A percentile compares a stretch with the other conserved stretches of the same genome.
Conservation (phyloP, 2,113 vertebrate genomes). For the Hirundichthys speculiger region DNA sequence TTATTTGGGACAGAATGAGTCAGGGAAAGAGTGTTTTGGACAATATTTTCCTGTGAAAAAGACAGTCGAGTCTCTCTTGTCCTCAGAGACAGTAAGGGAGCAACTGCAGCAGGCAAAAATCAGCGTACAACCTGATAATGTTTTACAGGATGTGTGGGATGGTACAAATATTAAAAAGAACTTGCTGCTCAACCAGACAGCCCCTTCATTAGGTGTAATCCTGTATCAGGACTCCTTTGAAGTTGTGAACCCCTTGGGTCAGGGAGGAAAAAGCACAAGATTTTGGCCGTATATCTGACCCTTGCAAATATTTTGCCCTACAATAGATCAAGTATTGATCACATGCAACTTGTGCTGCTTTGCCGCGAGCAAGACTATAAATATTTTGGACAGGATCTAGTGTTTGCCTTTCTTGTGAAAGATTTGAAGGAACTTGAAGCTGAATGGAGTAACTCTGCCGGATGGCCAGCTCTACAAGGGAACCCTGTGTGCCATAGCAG, state of each 20-base stretch:
- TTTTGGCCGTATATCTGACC: slow-evolving; percentile 5
- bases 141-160: not conserved
- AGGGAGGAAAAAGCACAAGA: slow-evolving; percentile 11
- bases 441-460: not conserved
- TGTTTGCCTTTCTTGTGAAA: not conserved
- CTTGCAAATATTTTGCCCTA: too few species aligned
- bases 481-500: not conserved
- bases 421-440: not conserved
- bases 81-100: not conserved
- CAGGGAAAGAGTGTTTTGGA: not conserved
- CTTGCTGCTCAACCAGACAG: not conserved
- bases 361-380: too few species aligned
- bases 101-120: not conserved
- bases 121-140: too few species aligned
- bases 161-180: not conserved
- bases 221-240: too few species aligned
- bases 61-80: not conserved
- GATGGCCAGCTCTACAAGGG: not conserved
- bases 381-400: too few species aligned
- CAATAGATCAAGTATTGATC: too few species aligned
- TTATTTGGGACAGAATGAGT: not conserved
- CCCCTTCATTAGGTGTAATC: slow-evolving; percentile 1
- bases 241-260: too few species aligned
- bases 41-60: not conserved
- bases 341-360: too few species aligned